Base-by-base conservation (phyloP, 2,888 invertebrate genomes). In the Polyploca ridens region DNA sequence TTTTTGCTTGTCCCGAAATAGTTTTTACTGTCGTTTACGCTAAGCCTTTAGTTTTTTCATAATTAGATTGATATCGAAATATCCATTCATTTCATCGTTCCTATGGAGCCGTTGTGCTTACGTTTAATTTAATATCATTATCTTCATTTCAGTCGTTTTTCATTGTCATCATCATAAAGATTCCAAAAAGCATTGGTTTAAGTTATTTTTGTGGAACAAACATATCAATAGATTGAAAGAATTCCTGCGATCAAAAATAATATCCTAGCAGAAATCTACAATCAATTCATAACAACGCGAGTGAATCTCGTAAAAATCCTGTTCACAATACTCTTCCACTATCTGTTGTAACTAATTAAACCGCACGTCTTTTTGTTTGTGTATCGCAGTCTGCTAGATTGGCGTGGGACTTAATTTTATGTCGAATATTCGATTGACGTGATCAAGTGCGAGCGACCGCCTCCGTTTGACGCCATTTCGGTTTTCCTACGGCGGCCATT, bases 261-360 rank as follows among this genome's bases (percentile, higher is more conserved):
- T 10, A n/a, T 46, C 46, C 19, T 19, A 8, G 54, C 54, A 54
- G 16, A 54, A 54, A 54, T 54, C 59, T 33, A 59, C 59, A 35
- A n/a, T 35, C n/a, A 10, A 35, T 16, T n/a, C 14, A 35, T n/a
- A 35, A 59, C 5, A 67, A 66, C 58, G 69, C 81, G 74, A 77
- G 80, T 72, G 84, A 83, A 81, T 83, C 83, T 82, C 80, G 67
- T 66, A 69, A 73, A 70, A 75, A 75, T 74, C 73, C 81, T 80
- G 78, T 77, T 81, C 86, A 84, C 85, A 84, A 86, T 86, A 86
- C 87, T 88, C 88, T 88, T 87, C 87, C 87, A 82, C 73, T 78
- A 74, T 35, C 35, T 35, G 7, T 77, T 75, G 71, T 74, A 68
- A 66, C 69, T 72, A 73, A 38, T 69, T 64, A 64, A 44, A 3